These are phyloP conservation scores for Tribolium freemani DNA, from an alignment of 2,888 invertebrate species.

Conservation along the genomic window DNA sequence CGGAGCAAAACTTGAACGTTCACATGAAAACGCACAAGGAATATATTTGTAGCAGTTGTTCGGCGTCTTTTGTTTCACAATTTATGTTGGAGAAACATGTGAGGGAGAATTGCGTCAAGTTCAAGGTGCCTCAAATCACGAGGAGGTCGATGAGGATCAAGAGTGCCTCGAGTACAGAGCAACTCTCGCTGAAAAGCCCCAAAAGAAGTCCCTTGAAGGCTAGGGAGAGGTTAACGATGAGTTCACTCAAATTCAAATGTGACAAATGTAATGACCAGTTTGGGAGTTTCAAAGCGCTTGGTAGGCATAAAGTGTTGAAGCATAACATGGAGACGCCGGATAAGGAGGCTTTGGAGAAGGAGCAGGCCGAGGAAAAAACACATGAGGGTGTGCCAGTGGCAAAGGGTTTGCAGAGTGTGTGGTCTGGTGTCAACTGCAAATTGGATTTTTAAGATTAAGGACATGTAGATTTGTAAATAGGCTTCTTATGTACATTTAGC, in stretches of 20 bases:
- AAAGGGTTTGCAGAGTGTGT: constrained; percentile 52
- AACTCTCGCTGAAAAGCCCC: not conserved
- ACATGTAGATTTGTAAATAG: constrained; percentile 25
- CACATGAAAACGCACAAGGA: constrained; percentile 60
- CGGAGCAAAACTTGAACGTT: constrained; percentile 49
- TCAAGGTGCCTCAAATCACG: constrained; percentile 28
- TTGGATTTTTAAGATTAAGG: constrained; percentile 34
- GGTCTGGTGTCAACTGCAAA: constrained; percentile 46
- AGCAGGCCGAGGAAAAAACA: constrained; percentile 33
- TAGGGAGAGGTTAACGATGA: not conserved
- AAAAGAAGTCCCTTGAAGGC: constrained; percentile 2
- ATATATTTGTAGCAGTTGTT: constrained; percentile 59
- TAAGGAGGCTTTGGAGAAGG: constrained; percentile 51
- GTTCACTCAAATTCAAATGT: constrained; percentile 47
- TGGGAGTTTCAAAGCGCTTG: constrained; percentile 53
- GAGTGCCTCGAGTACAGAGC: not conserved
- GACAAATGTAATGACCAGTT: constrained; percentile 58
- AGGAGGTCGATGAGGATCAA: constrained; percentile 34
- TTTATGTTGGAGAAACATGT: constrained; percentile 61
- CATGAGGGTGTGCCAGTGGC: constrained; percentile 59
- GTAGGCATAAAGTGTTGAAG: constrained; percentile 55
- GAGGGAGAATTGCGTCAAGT: constrained; percentile 61
- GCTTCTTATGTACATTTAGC: not conserved
- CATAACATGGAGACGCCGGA: constrained; percentile 61
- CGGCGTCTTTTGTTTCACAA: constrained; percentile 58